Evolutionary conservation across 2,888 invertebrate genomes (phyloP).

Genomic region (Epirrhoe alternata): DNA sequence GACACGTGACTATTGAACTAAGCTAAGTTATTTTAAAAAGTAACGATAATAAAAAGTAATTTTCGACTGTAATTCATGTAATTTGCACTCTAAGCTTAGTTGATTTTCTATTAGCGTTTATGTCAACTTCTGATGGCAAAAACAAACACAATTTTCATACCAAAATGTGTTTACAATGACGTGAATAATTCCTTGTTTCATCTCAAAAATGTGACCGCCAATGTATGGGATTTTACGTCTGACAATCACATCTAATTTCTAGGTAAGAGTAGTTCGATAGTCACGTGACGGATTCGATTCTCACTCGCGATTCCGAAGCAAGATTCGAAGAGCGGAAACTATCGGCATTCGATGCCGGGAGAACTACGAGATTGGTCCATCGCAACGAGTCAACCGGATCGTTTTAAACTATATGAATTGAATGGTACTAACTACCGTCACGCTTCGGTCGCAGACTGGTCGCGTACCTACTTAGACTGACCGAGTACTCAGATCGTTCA

Average conservation of each 20-base stretch:
- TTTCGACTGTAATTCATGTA: no score
- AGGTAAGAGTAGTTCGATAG: constrained; percentile 2
- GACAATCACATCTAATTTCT: no score
- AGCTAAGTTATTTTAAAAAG: background rate
- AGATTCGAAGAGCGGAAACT: constrained; percentile 51
- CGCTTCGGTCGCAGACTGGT: constrained; percentile 4
- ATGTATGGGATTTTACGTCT: no score
- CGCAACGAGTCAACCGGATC: constrained; percentile 64
- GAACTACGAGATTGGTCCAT: constrained; percentile 77
- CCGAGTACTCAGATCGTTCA: constrained; percentile 39
- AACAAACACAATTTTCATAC: no score
- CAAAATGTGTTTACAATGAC: no score
- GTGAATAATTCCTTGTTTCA: no score
- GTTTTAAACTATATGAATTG: constrained; percentile 73
- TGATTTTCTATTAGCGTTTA: no score
- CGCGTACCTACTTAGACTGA: constrained; percentile 3
- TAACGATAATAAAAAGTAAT: background rate
- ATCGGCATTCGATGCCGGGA: constrained; percentile 71
- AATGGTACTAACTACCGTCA: constrained; percentile 68
- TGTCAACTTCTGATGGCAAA: no score
- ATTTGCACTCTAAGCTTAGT: no score
- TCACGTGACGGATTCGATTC: background rate
- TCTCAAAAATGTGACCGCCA: no score
- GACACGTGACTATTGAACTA: constrained; percentile 1
- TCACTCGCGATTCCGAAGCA: constrained; percentile 11